phyloP scores from a whole-genome alignment of 2,113 vertebrate genomes.

The Neomonachus schauinslandi region DNA sequence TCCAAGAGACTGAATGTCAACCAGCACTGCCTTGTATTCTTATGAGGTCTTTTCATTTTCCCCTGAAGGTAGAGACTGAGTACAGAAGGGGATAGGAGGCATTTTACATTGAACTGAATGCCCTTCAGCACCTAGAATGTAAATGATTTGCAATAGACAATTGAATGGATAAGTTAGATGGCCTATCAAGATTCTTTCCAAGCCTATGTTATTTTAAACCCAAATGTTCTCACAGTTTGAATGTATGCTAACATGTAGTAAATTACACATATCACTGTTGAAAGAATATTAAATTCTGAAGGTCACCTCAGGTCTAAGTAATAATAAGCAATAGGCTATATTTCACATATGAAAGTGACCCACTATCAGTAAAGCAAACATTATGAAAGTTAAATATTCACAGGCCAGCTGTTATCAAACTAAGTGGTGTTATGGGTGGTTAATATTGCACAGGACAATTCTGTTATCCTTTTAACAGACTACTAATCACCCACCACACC shows the following conservation, averaged over 20 bases:
- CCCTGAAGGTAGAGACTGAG: not conserved
- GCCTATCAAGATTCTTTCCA: slow-evolving; percentile 22
- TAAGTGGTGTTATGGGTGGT: slow-evolving; percentile 56
- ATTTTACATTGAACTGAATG: not conserved
- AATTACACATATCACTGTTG: not conserved
- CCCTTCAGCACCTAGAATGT: not conserved
- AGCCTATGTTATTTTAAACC: slow-evolving; percentile 39
- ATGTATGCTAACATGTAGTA: not conserved
- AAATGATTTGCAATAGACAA: not conserved
- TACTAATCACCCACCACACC: not conserved
- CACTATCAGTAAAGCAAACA: slow-evolving; percentile 68
- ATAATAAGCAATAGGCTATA: slow-evolving; percentile 58
- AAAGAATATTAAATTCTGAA: slow-evolving; percentile 71
- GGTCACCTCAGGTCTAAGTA: slow-evolving; percentile 56
- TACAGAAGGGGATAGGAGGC: not conserved
- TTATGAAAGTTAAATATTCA: slow-evolving; percentile 79
- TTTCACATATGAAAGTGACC: slow-evolving; percentile 62
- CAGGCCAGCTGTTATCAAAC: slow-evolving; percentile 62
- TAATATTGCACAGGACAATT: slow-evolving; percentile 65
- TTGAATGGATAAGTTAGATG: not conserved
- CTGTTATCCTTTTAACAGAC: slow-evolving; percentile 39
- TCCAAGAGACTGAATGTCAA: not conserved
- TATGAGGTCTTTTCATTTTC: slow-evolving; percentile 21
- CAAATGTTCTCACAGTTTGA: slow-evolving; percentile 42
- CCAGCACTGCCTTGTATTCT: not conserved